Conservation (phyloP, 2,888 invertebrate genomes). For the Eupithecia exiguata region DNA sequence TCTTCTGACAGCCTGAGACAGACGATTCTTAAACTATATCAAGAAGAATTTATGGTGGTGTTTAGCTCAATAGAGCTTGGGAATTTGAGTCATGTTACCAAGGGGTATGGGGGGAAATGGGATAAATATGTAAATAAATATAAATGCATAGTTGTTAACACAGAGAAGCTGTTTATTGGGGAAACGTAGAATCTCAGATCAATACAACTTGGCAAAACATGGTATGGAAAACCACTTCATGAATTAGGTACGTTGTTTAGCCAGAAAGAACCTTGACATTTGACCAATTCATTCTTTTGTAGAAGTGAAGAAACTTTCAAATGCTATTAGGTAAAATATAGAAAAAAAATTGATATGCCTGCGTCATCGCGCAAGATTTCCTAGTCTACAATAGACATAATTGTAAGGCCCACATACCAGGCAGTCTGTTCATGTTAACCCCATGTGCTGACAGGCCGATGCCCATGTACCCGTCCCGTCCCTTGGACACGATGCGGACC, state of each 20-base stretch:
- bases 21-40: conserved; percentile 6
- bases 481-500: conserved; percentile 98
- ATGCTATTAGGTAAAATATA: neutral
- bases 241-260: neutral
- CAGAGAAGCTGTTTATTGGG: neutral
- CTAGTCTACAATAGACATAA: neutral
- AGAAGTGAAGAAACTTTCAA: neutral
- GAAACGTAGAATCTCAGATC: neutral
- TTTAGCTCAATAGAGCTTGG: neutral
- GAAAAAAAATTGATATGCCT: neutral
- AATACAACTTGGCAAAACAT: neutral
- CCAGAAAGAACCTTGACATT: conserved; percentile 1
- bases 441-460: conserved; percentile 98
- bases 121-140: neutral
- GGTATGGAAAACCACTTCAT: neutral
- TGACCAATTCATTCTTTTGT: neutral
- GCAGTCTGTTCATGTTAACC: conserved; percentile 98
- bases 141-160: neutral
- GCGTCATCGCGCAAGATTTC: neutral
- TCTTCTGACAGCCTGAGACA: too few species aligned
- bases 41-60: neutral
- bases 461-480: conserved; percentile 99
- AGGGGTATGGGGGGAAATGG: neutral
- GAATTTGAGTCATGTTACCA: neutral
- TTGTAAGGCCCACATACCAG: conserved; percentile 80